Base-by-base conservation (phyloP, 64 coral and sea anemone species). In the Montipora cactus region DNA sequence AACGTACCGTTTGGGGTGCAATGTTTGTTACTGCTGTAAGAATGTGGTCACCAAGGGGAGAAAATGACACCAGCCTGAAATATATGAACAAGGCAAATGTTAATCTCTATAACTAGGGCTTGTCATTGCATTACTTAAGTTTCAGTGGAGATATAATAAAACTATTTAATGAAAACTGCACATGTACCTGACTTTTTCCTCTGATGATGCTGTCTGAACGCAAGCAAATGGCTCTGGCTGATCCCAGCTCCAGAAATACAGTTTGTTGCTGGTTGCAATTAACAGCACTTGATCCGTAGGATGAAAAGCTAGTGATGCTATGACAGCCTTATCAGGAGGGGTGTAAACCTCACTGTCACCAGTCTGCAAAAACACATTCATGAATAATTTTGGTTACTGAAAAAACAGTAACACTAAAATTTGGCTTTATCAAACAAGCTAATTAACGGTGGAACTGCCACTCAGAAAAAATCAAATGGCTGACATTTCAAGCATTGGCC, bases 241-340 rank as follows among this genome's bases (percentile, higher is more conserved):
- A 47, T 99, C 88, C 97, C 97, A 99, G 25, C 87, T 78, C 97
- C 97, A 99, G 47, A 94, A 92, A 9, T 89, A 87, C 3, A 99
- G 78, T 53, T 99, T 94, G 79, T 94, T 99, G 11, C 83, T 83
- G 6, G 97, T 99, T 46, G 98, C 95, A 62, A 99, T 87, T 5
- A 99, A 52, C 37, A 99, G 72, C 19, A 99, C 92, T 62, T 79
- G 91, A 67, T 99, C 95, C 0, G 37, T 90, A 7, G 98, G 98
- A 80, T 99, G 98, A 78, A 99, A 99, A 8, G 98, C 92, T 66
- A 99, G 76, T 4, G 98, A 99, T 37, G 92, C 92, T 61, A 96
- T 94, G 0, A 89, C 94, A 62, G 96, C 89, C 83, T 85, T 95
- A 47, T 95, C 96, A 21, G 89, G 89, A 13, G 96, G 96, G 10